phyloP scores from a whole-genome alignment of 2,797 vertebrate species.

The Enteromius radiatus region DNA sequence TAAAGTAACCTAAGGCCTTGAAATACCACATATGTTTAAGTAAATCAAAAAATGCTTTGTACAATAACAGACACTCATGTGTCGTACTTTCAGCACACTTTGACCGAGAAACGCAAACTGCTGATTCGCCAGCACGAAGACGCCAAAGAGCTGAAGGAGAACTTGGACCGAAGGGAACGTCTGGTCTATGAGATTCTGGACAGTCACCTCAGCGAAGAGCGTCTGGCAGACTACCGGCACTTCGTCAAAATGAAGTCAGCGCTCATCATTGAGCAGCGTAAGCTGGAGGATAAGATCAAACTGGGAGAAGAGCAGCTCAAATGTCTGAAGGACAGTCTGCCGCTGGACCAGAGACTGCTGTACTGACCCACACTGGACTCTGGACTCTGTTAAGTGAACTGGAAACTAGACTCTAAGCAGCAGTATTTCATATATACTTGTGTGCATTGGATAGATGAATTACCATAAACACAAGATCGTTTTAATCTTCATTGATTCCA shows the following conservation, averaged over 20 bases:
- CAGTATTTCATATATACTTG: background rate
- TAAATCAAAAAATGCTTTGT: background rate
- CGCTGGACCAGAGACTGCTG: constrained; percentile 69
- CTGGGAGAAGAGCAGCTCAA: constrained; percentile 94
- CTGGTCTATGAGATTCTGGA: constrained; percentile 86
- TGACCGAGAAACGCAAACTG: constrained; percentile 88
- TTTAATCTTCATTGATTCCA: background rate
- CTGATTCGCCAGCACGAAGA: constrained; percentile 91
- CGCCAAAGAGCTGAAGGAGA: constrained; percentile 94
- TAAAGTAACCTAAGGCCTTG: too few relatives aligned
- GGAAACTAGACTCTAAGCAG: background rate
- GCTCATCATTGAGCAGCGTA: constrained; percentile 92
- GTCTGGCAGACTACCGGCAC: constrained; percentile 90
- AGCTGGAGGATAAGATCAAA: constrained; percentile 95
- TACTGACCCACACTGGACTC: constrained; percentile 15
- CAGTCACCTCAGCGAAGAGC: constrained; percentile 82
- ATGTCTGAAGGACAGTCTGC: constrained; percentile 90
- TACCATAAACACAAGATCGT: background rate
- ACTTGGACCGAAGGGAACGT: constrained; percentile 89
- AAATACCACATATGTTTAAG: too few relatives aligned
- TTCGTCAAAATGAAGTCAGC: constrained; percentile 98
- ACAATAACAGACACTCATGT: background rate
- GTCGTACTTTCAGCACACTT: constrained; percentile 75
- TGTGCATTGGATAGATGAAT: background rate
- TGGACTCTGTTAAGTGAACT: background rate